Evolutionary conservation across 2,888 invertebrate species (phyloP).

Genomic region (Leucophenga maculata): DNA sequence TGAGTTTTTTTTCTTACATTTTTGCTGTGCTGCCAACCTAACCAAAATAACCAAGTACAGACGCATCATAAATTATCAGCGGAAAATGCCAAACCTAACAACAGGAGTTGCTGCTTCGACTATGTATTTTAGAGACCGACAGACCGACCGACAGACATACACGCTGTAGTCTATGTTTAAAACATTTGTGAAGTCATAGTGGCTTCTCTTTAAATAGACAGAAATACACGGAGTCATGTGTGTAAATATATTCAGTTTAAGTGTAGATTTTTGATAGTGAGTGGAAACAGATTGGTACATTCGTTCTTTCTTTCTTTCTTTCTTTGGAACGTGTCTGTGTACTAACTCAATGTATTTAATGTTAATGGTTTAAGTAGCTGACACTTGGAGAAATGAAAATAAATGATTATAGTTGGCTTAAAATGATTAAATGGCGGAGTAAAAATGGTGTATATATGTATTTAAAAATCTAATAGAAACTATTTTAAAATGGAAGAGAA

Average conservation of each 20-base stretch:
- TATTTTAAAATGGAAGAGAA: no score
- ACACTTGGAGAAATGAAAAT: not conserved
- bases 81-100: not conserved
- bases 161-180: not conserved
- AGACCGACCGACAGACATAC: not conserved
- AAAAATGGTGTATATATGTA: no score
- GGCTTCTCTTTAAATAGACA: not conserved
- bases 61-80: slow-evolving; percentile 21
- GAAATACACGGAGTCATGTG: no score
- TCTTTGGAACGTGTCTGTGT: not conserved
- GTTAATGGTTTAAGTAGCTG: slow-evolving; percentile 10
- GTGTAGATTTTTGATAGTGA: not conserved
- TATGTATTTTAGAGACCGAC: not conserved
- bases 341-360: slow-evolving; percentile 19
- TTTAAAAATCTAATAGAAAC: no score
- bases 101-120: slow-evolving; percentile 2
- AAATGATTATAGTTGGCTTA: not conserved
- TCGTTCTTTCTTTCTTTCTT: no score
- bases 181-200: not conserved
- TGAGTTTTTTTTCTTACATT: not conserved
- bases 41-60: slow-evolving; percentile 12
- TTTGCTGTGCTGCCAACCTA: not conserved
- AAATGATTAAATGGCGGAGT: no score
- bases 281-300: not conserved
- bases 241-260: no score